These are phyloP conservation scores for Linyphia triangularis DNA, from an alignment of 2,888 invertebrate species.

Conservation along the genomic window DNA sequence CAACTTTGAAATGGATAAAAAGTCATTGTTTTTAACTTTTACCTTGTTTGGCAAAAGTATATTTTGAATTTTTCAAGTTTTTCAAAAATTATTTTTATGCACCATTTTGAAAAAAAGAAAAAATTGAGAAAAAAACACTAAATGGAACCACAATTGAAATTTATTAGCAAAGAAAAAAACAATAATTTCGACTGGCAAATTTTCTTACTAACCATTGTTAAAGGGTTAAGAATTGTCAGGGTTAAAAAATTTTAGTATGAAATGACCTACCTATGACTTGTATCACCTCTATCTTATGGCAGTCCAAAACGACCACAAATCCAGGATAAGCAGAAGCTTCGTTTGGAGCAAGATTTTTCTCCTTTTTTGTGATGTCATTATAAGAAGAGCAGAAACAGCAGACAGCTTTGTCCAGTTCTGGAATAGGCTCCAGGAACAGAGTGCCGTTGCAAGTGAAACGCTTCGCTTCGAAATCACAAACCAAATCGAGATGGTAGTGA, in stretches of 20 bases:
- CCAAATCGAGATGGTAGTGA: slow-evolving; percentile 77
- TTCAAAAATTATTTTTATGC: too few species aligned
- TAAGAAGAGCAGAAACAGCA: neutral
- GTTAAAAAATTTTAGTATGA: neutral
- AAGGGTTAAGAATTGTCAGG: neutral
- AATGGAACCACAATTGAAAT: too few species aligned
- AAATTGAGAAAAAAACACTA: too few species aligned
- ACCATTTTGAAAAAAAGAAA: too few species aligned
- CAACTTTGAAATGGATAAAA: too few species aligned
- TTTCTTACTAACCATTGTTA: neutral
- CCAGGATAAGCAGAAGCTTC: neutral
- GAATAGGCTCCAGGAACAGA: slow-evolving; percentile 77
- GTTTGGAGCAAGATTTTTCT: neutral
- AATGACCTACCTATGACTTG: slow-evolving; percentile 7
- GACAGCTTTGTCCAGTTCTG: neutral
- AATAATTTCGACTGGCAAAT: too few species aligned
- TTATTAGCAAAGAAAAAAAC: too few species aligned
- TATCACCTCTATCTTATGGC: slow-evolving; percentile 54
- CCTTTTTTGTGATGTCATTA: neutral
- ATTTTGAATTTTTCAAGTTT: too few species aligned
- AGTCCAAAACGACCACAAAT: slow-evolving; percentile 65
- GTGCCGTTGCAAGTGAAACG: slow-evolving; percentile 76
- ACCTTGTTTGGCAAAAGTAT: too few species aligned
- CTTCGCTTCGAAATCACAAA: slow-evolving; percentile 76
- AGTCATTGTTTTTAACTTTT: too few species aligned